Base-by-base conservation (phyloP, 2,888 invertebrate species). In the Mythimna pallens region DNA sequence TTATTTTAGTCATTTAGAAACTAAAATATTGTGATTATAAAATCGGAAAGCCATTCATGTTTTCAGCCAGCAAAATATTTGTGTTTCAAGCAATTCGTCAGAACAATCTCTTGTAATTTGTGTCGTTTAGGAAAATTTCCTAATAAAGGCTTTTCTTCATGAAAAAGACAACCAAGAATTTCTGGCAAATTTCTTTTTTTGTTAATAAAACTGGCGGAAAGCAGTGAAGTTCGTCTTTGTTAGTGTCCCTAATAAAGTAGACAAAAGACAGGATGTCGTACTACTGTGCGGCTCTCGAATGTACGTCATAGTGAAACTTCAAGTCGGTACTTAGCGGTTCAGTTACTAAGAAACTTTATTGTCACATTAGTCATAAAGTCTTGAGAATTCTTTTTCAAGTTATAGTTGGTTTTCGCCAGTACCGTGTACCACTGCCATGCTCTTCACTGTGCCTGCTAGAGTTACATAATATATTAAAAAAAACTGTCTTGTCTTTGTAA, bases 221-320 rank as follows among this genome's bases (percentile, higher is more conserved):
- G 47, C 68, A 72, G 66, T 71, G 62, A 77, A 76, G 72, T 83
- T 82, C 50, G 70, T 73, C 78, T 81, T 85, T 81, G 83, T 79
- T 79, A 73, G 64, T 63, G 59, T 50, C 65, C 59, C 58, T 72
- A 70, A 86, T 80, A 80, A 71, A 73, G 62, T 67, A 70, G 79
- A 84, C 81, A 85, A 83, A 78, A 71, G 75, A 25, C 71, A 65
- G 74, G 70, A 57, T 34, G 66, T 58, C 30, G 25, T 73, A 70
- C 55, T 65, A 76, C 61, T 66, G 73, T 34, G 71, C 10, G 55
- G 14, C 50, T 47, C 62, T 34, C 34, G 50, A 75, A 50, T 25
- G 17, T 57, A 43, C 47, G 20, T 40, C 22, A 54, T 40, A 67
- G 66, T 69, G 57, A 30, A 78, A 73, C 65, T 78, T 73, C 58